phyloP scores from a whole-genome alignment of 1,140 invertebrate genomes.

The Drosophila mojavensis region DNA sequence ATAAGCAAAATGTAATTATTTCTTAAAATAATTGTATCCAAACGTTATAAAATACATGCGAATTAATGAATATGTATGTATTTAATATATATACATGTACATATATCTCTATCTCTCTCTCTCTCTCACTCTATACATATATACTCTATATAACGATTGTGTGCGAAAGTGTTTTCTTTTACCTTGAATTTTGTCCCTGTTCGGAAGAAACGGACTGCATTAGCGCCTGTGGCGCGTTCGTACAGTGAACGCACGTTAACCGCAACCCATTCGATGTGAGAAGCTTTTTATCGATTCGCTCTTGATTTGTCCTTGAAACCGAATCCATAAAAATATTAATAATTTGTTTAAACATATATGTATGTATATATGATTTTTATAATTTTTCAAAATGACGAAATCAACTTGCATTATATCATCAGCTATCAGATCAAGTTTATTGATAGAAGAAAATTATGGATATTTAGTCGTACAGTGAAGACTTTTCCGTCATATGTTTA shows the following conservation, averaged over 20 bases:
- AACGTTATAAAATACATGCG: slow-evolving; percentile 65
- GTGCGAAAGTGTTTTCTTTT: slow-evolving; percentile 18
- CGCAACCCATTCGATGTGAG: not conserved
- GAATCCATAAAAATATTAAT: not conserved
- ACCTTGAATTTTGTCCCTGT: slow-evolving; percentile 35
- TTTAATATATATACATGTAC: slow-evolving; percentile 12
- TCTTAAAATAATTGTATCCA: slow-evolving; percentile 75
- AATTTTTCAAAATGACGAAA: not conserved
- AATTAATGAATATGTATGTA: slow-evolving; percentile 47
- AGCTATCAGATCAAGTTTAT: no score
- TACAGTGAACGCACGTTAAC: slow-evolving; percentile 10
- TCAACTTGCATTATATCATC: not conserved
- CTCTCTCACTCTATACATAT: no score
- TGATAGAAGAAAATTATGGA: not conserved
- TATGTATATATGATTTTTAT: not conserved
- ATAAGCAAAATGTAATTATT: slow-evolving; percentile 76
- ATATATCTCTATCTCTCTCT: not conserved
- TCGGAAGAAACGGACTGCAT: slow-evolving; percentile 4
- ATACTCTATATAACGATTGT: no score
- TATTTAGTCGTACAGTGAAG: not conserved
- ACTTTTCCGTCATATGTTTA: no score
- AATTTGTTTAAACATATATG: not conserved
- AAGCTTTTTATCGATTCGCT: slow-evolving; percentile 4
- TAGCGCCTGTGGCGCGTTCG: slow-evolving; percentile 1
- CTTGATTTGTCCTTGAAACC: slow-evolving; percentile 11